Percentiles rank a stretch among this genome's conserved stretches.
Conservation (phyloP, 2,888 invertebrate species). For the Coenonympha arcania region DNA sequence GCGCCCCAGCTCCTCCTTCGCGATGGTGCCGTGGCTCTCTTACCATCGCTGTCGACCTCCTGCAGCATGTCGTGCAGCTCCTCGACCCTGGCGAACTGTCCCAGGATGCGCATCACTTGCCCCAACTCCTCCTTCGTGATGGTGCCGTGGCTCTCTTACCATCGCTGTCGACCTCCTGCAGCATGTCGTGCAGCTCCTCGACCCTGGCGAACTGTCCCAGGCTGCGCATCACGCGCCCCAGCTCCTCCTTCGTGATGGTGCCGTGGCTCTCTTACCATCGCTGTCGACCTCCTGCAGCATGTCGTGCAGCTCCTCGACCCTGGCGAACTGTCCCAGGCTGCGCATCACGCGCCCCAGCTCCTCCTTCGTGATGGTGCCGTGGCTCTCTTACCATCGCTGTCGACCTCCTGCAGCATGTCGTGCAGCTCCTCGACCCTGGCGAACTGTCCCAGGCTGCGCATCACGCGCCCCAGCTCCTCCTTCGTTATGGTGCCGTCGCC, state of each 20-base stretch:
- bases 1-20: conserved; percentile 87
- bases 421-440: conserved; percentile 89
- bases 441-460: conserved; percentile 90
- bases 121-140: conserved; percentile 91
- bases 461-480: conserved; percentile 87
- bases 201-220: conserved; percentile 90
- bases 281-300: conserved; percentile 94
- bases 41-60: conserved; percentile 86
- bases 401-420: conserved; percentile 88
- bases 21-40: too few relatives aligned
- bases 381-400: conserved; percentile 82
- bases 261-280: conserved; percentile 87
- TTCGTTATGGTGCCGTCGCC: conserved; percentile 91
- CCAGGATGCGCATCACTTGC: conserved; percentile 87
- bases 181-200: conserved; percentile 89
- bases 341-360: conserved; percentile 90
- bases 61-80: conserved; percentile 89
- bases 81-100: conserved; percentile 89
- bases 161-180: conserved; percentile 90
- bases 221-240: conserved; percentile 89
- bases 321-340: conserved; percentile 88
- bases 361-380: conserved; percentile 91
- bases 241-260: conserved; percentile 90
- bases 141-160: too few relatives aligned
- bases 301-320: conserved; percentile 88